Evolutionary conservation across 2,797 vertebrate genomes (phyloP).

Genomic region (Artibeus lituratus): DNA sequence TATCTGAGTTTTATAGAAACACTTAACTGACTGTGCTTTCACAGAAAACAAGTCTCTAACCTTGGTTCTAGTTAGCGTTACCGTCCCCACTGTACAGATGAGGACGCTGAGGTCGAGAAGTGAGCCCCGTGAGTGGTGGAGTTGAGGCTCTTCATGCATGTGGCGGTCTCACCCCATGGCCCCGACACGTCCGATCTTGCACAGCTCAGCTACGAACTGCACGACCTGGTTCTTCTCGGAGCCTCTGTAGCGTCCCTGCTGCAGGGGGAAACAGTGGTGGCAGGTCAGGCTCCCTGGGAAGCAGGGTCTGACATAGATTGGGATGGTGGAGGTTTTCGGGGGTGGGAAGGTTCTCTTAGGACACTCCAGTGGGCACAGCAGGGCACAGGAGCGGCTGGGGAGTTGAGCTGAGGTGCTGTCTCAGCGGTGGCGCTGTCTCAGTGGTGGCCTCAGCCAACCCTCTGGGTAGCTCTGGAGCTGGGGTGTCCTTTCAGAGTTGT

Average conservation of each 20-base stretch:
- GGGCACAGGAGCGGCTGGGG: background rate
- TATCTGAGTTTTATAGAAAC: no score
- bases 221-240: background rate
- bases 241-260: background rate
- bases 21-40: background rate
- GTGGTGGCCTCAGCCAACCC: background rate
- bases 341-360: no score
- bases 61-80: background rate
- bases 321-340: background rate
- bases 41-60: background rate
- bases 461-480: background rate
- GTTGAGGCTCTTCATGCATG: background rate
- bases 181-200: fast-evolving
- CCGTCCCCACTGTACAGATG: background rate
- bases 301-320: background rate
- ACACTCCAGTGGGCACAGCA: background rate
- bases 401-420: background rate
- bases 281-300: background rate
- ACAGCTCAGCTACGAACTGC: background rate
- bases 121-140: background rate
- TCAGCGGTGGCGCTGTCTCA: fast-evolving
- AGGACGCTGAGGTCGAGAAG: background rate
- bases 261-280: no score
- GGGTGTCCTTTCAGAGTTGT: background rate
- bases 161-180: background rate